Base-by-base conservation (phyloP, 1,140 invertebrate species). In the Penaeus vannamei region DNA sequence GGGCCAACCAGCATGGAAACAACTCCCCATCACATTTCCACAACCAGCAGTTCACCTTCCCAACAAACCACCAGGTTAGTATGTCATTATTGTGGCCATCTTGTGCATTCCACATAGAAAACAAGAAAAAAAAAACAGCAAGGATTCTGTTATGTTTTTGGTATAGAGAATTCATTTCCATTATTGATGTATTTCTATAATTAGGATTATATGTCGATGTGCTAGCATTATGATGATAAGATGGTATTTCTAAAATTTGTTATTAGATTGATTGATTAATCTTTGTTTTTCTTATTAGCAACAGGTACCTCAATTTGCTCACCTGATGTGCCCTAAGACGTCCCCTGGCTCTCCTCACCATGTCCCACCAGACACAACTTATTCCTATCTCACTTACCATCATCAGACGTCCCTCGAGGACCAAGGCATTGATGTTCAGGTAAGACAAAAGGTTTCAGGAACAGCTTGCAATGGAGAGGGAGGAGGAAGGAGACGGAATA, bases 381-480 rank as follows among this genome's bases (percentile, higher is more conserved):
- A 90, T 29, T 29, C 77, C 76, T 90, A 90, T 76, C 89, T 90
- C 46, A 86, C 80, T 22, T 92, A 91, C 92, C 92, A 92, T 86
- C 92, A 91, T 89, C 93, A 92, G 90, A 92, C 91, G 60, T 92
- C 92, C 83, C 82, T 93, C 46, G 95, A 95, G 92, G 95, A 95
- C 93, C 95, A 95, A 93, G 95, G 95, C 90, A 95, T 95, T 91
- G 95, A 95, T 92, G 95, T 95, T 12, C 93, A 93, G 91, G 92
- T 93, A 89, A 86, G 76, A 42, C 46, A 62, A 19, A 81, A 79
- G 32, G 76, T 29, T n/a, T 76, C 26, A 19, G 53, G 53, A 14
- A 17, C 0, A 12, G 53, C 1, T 53, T 53, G 1, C 12, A 12
- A 0, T 53, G 53, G 53, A 53, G 17, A 53, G 53, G 53, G 53